Conservation (phyloP, 2,888 invertebrate species). For the Pycnomerus fuliginosus region DNA sequence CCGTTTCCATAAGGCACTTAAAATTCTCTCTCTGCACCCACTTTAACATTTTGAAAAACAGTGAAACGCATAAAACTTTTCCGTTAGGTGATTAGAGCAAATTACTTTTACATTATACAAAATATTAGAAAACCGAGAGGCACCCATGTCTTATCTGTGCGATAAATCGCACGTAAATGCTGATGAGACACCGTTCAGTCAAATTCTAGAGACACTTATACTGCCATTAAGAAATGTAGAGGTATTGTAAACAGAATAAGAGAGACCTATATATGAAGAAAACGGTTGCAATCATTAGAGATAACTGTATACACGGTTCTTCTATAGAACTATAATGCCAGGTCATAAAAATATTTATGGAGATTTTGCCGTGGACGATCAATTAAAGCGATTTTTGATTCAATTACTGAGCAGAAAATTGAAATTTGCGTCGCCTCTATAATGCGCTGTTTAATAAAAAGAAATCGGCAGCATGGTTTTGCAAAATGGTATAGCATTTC, state of each 20-base stretch:
- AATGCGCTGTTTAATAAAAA: neutral
- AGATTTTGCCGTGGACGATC: constrained; percentile 7
- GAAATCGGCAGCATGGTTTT: no score
- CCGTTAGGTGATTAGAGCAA: neutral
- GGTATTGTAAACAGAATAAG: constrained; percentile 23
- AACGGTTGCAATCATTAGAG: constrained; percentile 21
- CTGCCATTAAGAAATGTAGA: constrained; percentile 14
- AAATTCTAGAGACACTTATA: constrained; percentile 4
- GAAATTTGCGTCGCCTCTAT: constrained; percentile 6
- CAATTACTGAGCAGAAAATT: constrained; percentile 9
- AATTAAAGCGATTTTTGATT: constrained; percentile 3
- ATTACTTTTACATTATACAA: neutral
- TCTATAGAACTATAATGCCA: constrained; percentile 6
- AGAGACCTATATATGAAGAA: constrained; percentile 33
- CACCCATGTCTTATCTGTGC: constrained; percentile 25
- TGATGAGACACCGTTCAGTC: constrained; percentile 10
- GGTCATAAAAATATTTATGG: constrained; percentile 8
- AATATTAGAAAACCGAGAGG: no score
- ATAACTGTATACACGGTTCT: constrained; percentile 16
- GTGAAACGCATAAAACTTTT: neutral
- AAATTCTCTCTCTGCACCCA: constrained; percentile 48
- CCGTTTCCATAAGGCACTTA: constrained; percentile 28
- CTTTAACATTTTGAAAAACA: constrained; percentile 42
- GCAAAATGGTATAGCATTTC: no score
- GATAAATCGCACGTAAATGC: constrained; percentile 34